Percentiles rank a stretch among this genome's conserved stretches.
phyloP scores from a whole-genome alignment of 2,113 vertebrate genomes.

The Crotalus helleri region DNA sequence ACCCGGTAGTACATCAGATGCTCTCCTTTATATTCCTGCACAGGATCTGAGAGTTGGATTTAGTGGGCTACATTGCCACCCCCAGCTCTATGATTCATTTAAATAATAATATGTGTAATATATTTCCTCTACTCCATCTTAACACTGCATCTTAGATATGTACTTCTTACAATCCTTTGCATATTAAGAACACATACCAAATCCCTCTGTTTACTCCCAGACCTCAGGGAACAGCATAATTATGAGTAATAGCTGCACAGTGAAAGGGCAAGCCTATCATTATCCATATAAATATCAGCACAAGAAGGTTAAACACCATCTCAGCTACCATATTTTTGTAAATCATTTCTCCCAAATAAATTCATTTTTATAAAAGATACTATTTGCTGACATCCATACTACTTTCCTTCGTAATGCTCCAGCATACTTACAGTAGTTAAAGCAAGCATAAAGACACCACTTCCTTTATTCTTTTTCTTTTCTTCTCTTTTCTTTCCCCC shows the following conservation, averaged over 20 bases:
- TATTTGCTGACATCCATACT: not conserved
- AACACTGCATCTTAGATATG: not conserved
- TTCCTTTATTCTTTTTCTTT: not conserved
- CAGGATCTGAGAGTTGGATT: not conserved
- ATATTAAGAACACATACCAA: constrained; percentile 11
- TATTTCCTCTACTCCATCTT: not conserved
- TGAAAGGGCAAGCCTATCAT: constrained; percentile 19
- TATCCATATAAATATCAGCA: constrained; percentile 19
- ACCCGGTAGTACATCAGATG: not conserved
- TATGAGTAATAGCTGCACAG: not conserved
- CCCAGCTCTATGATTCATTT: not conserved
- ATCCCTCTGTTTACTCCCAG: constrained; percentile 28
- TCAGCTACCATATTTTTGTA: constrained; percentile 4
- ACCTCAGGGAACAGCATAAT: not conserved
- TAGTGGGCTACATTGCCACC: not conserved
- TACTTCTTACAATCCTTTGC: constrained; percentile 12
- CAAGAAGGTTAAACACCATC: constrained; percentile 28
- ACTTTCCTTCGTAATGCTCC: not conserved
- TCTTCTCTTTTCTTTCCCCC: not conserved
- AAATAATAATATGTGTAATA: not conserved
- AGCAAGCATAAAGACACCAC: not conserved
- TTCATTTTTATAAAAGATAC: not conserved
- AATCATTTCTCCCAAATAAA: not conserved
- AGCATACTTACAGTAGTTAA: not conserved
- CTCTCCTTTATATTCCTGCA: not conserved